Conservation (phyloP, 2,888 invertebrate species). For the Tetramorium bicarinatum region DNA sequence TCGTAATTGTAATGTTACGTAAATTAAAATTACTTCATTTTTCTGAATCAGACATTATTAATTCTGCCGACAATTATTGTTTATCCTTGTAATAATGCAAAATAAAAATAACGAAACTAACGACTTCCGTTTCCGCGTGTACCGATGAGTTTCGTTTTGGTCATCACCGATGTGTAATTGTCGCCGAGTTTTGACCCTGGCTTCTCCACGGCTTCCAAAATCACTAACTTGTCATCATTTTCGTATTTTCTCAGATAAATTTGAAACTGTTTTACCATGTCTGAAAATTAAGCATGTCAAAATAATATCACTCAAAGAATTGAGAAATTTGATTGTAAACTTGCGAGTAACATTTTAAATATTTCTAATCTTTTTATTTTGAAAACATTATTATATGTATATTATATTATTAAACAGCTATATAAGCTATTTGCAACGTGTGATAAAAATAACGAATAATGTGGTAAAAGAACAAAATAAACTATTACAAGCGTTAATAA, state of each 20-base stretch:
- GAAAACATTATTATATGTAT: background rate
- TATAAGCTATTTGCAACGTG: no score
- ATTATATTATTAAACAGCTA: background rate
- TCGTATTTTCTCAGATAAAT: constrained; percentile 35
- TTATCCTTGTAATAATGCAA: background rate
- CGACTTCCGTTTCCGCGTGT: constrained; percentile 42
- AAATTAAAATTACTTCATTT: background rate
- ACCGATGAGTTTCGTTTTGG: constrained; percentile 29
- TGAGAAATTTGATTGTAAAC: background rate
- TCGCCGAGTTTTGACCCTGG: constrained; percentile 34
- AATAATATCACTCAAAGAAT: background rate
- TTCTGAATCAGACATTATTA: background rate
- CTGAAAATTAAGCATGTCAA: constrained; percentile 39
- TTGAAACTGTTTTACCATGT: constrained; percentile 10
- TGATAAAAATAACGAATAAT: no score
- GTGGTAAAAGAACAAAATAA: no score
- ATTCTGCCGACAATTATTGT: background rate
- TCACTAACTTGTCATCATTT: constrained; percentile 34
- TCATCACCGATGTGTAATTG: constrained; percentile 32
- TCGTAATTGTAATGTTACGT: background rate
- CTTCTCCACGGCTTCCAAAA: background rate
- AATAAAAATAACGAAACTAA: constrained; percentile 40
- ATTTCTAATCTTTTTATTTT: background rate
- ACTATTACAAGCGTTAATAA: no score
- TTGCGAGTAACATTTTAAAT: background rate